Evolutionary conservation across 92 coral and sea anemone genomes (phyloP).

Genomic region (Epizoanthus fatuus): DNA sequence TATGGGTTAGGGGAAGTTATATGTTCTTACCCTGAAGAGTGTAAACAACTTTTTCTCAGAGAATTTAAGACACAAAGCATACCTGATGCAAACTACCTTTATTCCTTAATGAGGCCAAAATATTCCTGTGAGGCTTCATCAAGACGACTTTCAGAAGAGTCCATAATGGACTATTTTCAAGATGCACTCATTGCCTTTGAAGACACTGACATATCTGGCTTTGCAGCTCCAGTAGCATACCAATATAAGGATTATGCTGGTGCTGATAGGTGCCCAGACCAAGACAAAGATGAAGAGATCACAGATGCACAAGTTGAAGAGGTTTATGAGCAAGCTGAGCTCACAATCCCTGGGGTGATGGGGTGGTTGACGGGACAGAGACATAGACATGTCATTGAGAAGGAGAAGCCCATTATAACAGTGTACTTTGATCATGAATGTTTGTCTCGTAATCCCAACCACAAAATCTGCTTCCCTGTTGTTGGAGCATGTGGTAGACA

Average conservation of each 20-base stretch:
- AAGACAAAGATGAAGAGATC: neutral
- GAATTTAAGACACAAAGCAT: slow-evolving; percentile 33
- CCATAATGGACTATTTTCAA: slow-evolving; percentile 51
- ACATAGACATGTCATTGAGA: slow-evolving; percentile 32
- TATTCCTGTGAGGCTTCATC: slow-evolving; percentile 48
- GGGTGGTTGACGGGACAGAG: slow-evolving; percentile 37
- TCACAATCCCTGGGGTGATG: slow-evolving; percentile 12
- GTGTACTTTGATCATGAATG: slow-evolving; percentile 31
- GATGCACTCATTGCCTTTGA: slow-evolving; percentile 52
- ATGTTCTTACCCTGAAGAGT: slow-evolving; percentile 42
- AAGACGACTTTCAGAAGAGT: slow-evolving; percentile 39
- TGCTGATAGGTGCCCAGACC: neutral
- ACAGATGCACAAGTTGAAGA: neutral
- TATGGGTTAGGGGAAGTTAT: slow-evolving; percentile 56
- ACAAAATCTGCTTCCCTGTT: slow-evolving; percentile 50
- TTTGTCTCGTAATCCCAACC: slow-evolving; percentile 18
- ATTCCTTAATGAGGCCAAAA: slow-evolving; percentile 33
- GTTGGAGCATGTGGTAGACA: slow-evolving; percentile 50
- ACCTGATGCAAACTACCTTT: slow-evolving; percentile 51
- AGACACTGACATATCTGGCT: slow-evolving; percentile 32
- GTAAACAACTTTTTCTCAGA: slow-evolving; percentile 46
- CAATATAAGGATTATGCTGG: slow-evolving; percentile 2
- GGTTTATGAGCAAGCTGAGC: neutral
- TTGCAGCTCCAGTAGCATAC: slow-evolving; percentile 40
- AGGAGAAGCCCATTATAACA: slow-evolving; percentile 26